Conservation (phyloP, 2,113 vertebrate genomes). For the Podilymbus podiceps region DNA sequence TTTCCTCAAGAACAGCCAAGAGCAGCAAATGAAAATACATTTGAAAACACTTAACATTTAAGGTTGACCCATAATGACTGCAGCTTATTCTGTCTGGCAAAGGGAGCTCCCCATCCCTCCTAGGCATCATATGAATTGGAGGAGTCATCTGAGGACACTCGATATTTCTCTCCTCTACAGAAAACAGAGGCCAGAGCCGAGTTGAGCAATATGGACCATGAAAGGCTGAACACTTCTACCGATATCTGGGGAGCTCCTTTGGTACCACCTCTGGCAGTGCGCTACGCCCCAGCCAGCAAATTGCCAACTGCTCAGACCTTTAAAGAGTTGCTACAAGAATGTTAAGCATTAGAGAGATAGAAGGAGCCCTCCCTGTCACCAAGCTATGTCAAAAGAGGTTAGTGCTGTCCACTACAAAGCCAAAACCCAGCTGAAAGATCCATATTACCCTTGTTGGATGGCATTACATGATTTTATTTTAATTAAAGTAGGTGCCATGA, state of each 20-base stretch:
- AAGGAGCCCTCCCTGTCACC: background rate
- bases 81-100: background rate
- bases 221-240: background rate
- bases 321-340: background rate
- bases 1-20: background rate
- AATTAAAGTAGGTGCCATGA: background rate
- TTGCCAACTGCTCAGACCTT: background rate
- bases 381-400: background rate
- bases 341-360: background rate
- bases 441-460: background rate
- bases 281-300: fast-evolving
- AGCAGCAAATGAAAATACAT: background rate
- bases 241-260: background rate
- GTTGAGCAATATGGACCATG: fast-evolving
- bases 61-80: background rate
- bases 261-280: background rate
- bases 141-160: background rate
- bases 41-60: background rate
- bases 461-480: background rate
- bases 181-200: background rate
- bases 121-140: background rate
- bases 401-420: background rate
- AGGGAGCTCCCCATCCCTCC: background rate
- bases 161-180: background rate
- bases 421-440: background rate